These are phyloP conservation scores for Rhinogobio ventralis DNA, from an alignment of 2,797 vertebrate genomes.

Conservation along the genomic window DNA sequence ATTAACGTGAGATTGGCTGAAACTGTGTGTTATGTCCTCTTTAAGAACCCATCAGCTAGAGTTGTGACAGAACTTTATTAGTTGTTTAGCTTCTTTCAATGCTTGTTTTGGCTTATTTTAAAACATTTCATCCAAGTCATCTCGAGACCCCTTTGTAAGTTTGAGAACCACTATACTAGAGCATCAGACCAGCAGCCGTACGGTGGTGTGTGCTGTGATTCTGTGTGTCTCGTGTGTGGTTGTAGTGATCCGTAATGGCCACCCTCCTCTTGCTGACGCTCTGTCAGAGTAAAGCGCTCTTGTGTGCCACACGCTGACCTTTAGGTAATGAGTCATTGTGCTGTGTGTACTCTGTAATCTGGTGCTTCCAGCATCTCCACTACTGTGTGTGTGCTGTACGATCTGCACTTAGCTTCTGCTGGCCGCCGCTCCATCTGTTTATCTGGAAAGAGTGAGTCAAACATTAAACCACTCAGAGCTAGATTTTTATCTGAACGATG, in stretches of 20 bases:
- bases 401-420: slow-evolving; percentile 31
- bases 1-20: no score
- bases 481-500: slow-evolving; percentile 25
- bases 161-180: not conserved
- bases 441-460: slow-evolving; percentile 46
- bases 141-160: not conserved
- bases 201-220: not conserved
- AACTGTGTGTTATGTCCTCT: no score
- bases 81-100: not conserved
- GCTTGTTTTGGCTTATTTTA: not conserved
- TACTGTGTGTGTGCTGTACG: slow-evolving; percentile 19
- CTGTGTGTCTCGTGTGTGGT: not conserved
- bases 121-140: not conserved
- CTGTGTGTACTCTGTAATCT: slow-evolving; percentile 58
- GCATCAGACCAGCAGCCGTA: not conserved
- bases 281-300: slow-evolving; percentile 26
- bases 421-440: slow-evolving; percentile 41
- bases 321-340: slow-evolving; percentile 60
- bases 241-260: slow-evolving; percentile 17
- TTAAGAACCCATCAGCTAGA: not conserved
- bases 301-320: slow-evolving; percentile 55
- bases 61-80: not conserved
- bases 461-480: slow-evolving; percentile 31
- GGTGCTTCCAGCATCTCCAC: slow-evolving; percentile 36
- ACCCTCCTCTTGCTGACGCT: slow-evolving; percentile 47